These are phyloP conservation scores for Pampus argenteus DNA, from an alignment of 2,797 vertebrate genomes.

Conservation along the genomic window DNA sequence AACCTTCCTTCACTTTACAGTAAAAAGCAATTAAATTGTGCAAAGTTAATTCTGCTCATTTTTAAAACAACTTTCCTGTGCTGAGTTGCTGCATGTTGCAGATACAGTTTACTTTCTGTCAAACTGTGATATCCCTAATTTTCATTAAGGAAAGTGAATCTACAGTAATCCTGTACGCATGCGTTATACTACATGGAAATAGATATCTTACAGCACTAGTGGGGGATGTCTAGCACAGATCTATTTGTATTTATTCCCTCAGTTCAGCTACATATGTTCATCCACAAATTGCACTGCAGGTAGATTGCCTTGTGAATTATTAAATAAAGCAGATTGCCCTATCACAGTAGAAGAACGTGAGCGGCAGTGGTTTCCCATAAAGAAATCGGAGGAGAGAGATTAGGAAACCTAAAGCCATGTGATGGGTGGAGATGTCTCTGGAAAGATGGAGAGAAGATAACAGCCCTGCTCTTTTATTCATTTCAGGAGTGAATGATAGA, in stretches of 20 bases:
- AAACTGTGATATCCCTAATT: constrained; percentile 5
- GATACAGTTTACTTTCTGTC: constrained; percentile 8
- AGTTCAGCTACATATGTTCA: constrained; percentile 25
- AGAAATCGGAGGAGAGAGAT: constrained; percentile 60
- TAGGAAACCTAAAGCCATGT: constrained; percentile 56
- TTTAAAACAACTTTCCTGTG: constrained; percentile 3
- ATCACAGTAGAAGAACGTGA: constrained; percentile 58
- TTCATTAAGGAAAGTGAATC: constrained; percentile 19
- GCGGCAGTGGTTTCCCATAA: constrained; percentile 41
- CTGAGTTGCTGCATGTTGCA: neutral
- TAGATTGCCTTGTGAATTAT: constrained; percentile 85
- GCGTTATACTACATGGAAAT: constrained; percentile 14
- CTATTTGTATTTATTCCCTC: constrained; percentile 64
- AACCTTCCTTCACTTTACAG: no score
- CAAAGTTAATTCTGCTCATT: constrained; percentile 9
- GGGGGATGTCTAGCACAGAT: constrained; percentile 46
- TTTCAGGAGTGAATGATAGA: constrained; percentile 63
- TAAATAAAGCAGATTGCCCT: constrained; percentile 78
- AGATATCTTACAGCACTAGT: constrained; percentile 25
- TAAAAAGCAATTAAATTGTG: constrained; percentile 20
- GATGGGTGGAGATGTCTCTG: constrained; percentile 59
- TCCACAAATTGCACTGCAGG: constrained; percentile 57
- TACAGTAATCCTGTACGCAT: constrained; percentile 2
- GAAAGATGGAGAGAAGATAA: constrained; percentile 59
- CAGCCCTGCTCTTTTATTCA: constrained; percentile 52